These are phyloP conservation scores for Caenorhabditis sinica DNA, from an alignment of 2,888 invertebrate genomes.

Conservation along the genomic window DNA sequence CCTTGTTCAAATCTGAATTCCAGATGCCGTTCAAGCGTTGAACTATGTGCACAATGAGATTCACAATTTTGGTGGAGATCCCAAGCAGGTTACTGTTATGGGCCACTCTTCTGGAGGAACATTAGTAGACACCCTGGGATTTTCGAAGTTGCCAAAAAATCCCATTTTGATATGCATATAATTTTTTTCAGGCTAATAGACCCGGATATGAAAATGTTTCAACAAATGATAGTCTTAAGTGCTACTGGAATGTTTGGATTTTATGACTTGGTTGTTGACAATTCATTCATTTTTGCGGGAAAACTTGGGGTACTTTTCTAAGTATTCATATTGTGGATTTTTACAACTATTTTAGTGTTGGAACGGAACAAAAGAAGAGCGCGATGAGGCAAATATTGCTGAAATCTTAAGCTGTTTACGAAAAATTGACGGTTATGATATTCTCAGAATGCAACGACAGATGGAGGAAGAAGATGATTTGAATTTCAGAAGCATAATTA, in stretches of 20 bases:
- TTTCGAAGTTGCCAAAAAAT: conserved; percentile 24
- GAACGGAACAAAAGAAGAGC: neutral
- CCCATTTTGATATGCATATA: neutral
- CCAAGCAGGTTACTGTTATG: conserved; percentile 45
- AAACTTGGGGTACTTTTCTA: conserved; percentile 8
- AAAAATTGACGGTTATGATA: neutral
- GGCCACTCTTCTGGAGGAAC: conserved; percentile 59
- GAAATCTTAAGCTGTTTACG: conserved; percentile 39
- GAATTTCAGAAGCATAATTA: conserved; percentile 26
- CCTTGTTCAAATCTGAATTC: neutral
- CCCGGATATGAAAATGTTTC: conserved; percentile 45
- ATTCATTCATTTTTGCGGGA: conserved; percentile 21
- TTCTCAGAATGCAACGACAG: conserved; percentile 21
- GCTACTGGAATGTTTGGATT: conserved; percentile 34
- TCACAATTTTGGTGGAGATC: conserved; percentile 57
- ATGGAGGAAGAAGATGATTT: conserved; percentile 14
- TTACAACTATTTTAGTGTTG: conserved; percentile 14
- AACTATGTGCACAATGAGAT: conserved; percentile 55
- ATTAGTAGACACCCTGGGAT: conserved; percentile 26
- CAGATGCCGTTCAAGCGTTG: conserved; percentile 42
- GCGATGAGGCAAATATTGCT: conserved; percentile 4
- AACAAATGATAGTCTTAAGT: conserved; percentile 46
- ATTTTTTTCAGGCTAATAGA: conserved; percentile 42
- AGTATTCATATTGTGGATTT: neutral
- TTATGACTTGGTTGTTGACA: conserved; percentile 25